Evolutionary conservation across 2,113 vertebrate species (phyloP), one percentile per base, ranked within the genome.

Genomic region (Gorsachius goisagi): DNA sequence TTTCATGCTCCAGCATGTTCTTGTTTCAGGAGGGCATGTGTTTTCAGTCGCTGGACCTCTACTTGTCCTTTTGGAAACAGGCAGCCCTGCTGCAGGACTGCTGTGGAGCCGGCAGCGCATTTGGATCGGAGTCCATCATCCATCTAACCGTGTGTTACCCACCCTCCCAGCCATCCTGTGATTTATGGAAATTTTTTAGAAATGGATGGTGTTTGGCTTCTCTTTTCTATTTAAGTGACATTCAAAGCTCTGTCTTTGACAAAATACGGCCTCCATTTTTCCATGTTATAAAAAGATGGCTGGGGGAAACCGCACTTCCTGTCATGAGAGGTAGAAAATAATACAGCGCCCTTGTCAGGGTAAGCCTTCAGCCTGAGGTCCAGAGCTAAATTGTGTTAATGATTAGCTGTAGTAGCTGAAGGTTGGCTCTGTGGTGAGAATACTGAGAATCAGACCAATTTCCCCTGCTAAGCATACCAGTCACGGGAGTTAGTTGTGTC

Each of bases 331-430:
- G 97, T 97, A 96, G 98, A 98, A 97, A 98, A 97, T 98, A 98
- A 98, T 97, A 94, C 95, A 98, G 94, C 97, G 97, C 93, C 80
- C 84, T 98, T 98, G 97, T 98, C 98, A 98, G 93, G 97, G 94
- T 96, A 97, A 98, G 97, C 97, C 98, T 90, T 97, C 96, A 97
- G 98, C 97, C 97, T 93, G 89, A 95, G 96, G 94, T 97, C 95
- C 95, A 95, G 95, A 97, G 96, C 98, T 98, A 98, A 98, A 98
- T 93, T 97, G 96, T 98, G 89, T 98, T 97, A 97, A 97, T 97
- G 96, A 97, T 98, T 97, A 98, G 96, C 76, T 97, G 78, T 93
- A 90, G 55, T 50, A 94, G 68, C 90, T 90, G 22, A 56, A 94
- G 53, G 59, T 58, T 90, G 44, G 15, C 53, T 76, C 52, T 12